These are phyloP conservation scores for Andrena haemorrhoa DNA, from an alignment of 2,888 invertebrate genomes.

Conservation along the genomic window DNA sequence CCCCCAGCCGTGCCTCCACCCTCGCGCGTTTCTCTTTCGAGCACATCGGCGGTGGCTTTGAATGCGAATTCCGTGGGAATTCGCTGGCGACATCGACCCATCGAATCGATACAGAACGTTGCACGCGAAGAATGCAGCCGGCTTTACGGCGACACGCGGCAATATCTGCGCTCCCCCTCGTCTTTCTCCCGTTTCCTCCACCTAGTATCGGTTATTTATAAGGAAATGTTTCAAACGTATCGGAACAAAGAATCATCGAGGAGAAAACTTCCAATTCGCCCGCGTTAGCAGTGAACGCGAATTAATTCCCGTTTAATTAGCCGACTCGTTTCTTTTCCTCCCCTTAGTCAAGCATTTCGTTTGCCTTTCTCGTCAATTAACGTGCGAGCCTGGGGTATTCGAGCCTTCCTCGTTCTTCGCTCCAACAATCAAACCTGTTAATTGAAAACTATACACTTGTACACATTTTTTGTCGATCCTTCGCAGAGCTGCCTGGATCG, in stretches of 20 bases:
- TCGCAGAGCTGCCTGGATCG: not conserved
- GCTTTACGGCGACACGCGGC: conserved; percentile 58
- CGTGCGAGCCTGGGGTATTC: not conserved
- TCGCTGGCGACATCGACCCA: conserved; percentile 27
- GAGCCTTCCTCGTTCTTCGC: not conserved
- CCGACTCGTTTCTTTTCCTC: not conserved
- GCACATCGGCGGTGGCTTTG: not conserved
- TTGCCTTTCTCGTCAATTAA: not conserved
- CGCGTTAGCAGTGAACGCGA: not conserved
- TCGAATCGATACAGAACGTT: conserved; percentile 55
- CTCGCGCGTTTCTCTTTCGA: not conserved
- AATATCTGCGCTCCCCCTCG: conserved; percentile 59
- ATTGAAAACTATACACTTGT: not conserved
- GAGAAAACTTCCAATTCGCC: not conserved
- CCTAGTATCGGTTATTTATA: conserved; percentile 63
- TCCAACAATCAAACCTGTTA: not conserved
- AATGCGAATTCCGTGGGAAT: conserved; percentile 55
- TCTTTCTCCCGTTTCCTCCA: conserved; percentile 19
- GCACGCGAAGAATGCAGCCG: conserved; percentile 56
- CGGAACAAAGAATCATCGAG: not conserved
- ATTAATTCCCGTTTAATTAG: conserved; percentile 17
- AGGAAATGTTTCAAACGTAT: conserved; percentile 30
- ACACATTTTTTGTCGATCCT: too few relatives aligned
- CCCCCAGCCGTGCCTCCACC: too few relatives aligned
- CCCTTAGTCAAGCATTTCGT: not conserved